phyloP scores from a whole-genome alignment of 2,113 vertebrate species.

The Periophthalmodon schlosseri region DNA sequence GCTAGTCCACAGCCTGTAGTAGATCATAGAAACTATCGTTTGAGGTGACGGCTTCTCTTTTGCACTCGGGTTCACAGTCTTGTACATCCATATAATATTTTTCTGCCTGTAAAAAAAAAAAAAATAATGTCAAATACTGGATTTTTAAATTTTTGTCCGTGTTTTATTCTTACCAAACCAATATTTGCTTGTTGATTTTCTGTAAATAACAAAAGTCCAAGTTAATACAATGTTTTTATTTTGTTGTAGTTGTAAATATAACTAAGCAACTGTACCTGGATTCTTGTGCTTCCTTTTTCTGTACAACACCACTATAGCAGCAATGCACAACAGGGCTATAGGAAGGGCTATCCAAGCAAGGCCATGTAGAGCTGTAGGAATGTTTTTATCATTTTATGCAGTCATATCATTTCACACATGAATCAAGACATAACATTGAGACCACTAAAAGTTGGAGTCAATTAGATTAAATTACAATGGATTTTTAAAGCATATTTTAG shows the following conservation, averaged over 20 bases:
- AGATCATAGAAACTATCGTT: conserved; percentile 48
- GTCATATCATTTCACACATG: background rate
- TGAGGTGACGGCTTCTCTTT: background rate
- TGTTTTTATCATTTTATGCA: background rate
- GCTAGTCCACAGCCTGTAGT: conserved; percentile 52
- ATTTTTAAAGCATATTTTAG: too few relatives aligned
- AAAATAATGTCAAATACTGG: background rate
- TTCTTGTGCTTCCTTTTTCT: conserved; percentile 39
- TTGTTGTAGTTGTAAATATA: background rate
- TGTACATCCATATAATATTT: conserved; percentile 44
- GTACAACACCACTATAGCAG: conserved; percentile 22
- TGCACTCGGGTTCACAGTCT: conserved; percentile 4
- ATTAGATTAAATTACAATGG: too few relatives aligned
- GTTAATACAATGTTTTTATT: background rate
- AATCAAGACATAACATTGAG: background rate
- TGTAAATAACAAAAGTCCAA: conserved; percentile 17
- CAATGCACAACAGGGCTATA: conserved; percentile 21
- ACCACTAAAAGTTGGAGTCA: too few relatives aligned
- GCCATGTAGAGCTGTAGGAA: conserved; percentile 24
- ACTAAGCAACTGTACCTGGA: conserved; percentile 21
- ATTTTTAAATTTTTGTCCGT: background rate
- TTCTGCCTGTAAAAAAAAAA: conserved; percentile 21
- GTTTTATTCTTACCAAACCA: conserved; percentile 41
- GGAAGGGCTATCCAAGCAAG: conserved; percentile 29
- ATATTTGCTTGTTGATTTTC: conserved; percentile 22